phyloP scores from a whole-genome alignment of 2,113 vertebrate genomes.

The Antechinus stuartii region DNA sequence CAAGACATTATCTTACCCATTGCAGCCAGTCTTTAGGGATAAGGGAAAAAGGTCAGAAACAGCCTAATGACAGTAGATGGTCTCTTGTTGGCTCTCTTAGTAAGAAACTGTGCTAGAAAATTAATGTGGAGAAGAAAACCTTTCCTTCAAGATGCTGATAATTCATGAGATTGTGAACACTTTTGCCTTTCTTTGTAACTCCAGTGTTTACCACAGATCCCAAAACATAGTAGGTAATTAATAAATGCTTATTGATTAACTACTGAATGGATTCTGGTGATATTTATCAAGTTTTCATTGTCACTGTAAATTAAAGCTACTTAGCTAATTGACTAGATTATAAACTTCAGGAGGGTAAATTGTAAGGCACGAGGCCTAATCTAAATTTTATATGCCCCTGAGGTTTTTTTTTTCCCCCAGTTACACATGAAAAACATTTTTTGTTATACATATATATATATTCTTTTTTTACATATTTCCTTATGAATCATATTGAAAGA shows the following conservation, averaged over 20 bases:
- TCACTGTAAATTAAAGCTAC: neutral
- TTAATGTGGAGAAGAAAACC: neutral
- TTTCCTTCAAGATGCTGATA: neutral
- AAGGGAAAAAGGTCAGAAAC: neutral
- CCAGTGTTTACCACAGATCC: neutral
- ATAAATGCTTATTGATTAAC: neutral
- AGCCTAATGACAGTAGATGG: neutral
- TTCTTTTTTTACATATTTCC: no score
- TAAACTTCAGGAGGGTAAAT: neutral
- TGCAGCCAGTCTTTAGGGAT: neutral
- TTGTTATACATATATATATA: no score
- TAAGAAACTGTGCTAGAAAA: neutral
- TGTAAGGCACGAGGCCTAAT: no score
- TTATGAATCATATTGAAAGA: no score
- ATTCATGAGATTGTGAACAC: neutral
- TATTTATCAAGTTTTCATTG: neutral
- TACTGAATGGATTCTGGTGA: neutral
- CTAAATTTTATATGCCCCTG: neutral
- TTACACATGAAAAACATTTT: no score
- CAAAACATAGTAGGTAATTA: neutral
- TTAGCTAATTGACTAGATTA: neutral
- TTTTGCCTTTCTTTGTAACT: neutral
- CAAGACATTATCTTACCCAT: neutral
- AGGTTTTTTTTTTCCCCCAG: no score
- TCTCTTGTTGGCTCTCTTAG: conserved; percentile 5